Evolutionary conservation across 1,140 invertebrate genomes (phyloP), one percentile per base, ranked within the genome.

Genomic region (Ladona fulva): DNA sequence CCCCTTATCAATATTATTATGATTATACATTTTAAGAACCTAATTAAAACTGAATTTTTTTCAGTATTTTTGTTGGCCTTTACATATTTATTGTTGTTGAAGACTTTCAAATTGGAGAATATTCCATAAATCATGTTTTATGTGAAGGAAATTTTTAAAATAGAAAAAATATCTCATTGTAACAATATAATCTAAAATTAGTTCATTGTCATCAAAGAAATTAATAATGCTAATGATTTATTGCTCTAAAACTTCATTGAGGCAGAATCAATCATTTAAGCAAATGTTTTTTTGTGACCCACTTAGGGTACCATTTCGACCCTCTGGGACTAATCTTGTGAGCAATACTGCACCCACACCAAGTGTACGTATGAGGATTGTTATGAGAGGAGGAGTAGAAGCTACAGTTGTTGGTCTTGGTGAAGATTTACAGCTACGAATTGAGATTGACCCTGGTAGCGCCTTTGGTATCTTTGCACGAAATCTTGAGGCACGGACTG

Each of bases 271-370:
- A 6, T 19, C 7, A 77, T 37, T 37, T 37, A 37, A 37, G 29
- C 29, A 37, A 5, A 37, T 59, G 10, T 77, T 77, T 16, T 25
- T 59, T 24, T 76, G 16, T 78, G 1, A 14, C 16, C 7, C 73
- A 77, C 78, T 75, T 42, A 83, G 84, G n/a, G 83, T 83, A 0
- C 84, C 84, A 22, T 84, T 83, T 74, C 83, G 82, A 52, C 84
- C 81, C 7, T 81, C 83, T 7, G 82, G 81, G 24, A 84, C 82
- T 5, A 85, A 84, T 77, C 82, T 88, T 59, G 86, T 88, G 22
- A 86, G 86, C 16, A 88, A 88, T 81, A 88, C 86, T 0, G 87
- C 87, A 8, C 86, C 87, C 11, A 87, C 87, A 8, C 87, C 87
- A 14, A 84, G 84, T 77, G 85, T 88, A 0, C 80, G 86, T 24